These are phyloP conservation scores for Cynaeus angustus DNA, from an alignment of 2,888 invertebrate genomes.

Conservation along the genomic window DNA sequence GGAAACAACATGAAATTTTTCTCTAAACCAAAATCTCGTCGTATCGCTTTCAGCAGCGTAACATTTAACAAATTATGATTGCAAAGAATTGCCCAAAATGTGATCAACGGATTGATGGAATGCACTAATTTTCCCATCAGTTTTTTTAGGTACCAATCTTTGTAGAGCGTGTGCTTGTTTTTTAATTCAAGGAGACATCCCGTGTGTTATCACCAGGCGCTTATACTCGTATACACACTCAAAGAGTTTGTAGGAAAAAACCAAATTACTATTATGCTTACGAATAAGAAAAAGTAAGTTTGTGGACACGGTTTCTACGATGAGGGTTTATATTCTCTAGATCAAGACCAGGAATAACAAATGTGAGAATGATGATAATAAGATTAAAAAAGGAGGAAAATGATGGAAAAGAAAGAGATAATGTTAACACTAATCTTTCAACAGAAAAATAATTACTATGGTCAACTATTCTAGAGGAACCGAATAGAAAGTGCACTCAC, in stretches of 20 bases:
- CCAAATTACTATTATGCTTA: slow-evolving; percentile 89
- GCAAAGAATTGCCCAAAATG: slow-evolving; percentile 66
- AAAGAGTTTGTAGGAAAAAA: slow-evolving; percentile 83
- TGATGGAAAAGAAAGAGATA: slow-evolving; percentile 70
- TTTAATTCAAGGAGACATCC: slow-evolving; percentile 79
- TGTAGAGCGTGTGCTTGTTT: slow-evolving; percentile 88
- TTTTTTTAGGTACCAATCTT: slow-evolving; percentile 85
- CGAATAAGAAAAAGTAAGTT: slow-evolving; percentile 80
- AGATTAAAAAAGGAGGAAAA: slow-evolving; percentile 67
- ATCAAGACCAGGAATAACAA: slow-evolving; percentile 71
- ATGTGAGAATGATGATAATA: slow-evolving; percentile 74
- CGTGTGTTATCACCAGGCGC: slow-evolving; percentile 73
- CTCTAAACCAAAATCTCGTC: too few relatives aligned
- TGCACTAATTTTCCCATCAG: slow-evolving; percentile 2
- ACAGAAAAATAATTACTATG: slow-evolving; percentile 83
- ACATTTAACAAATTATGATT: slow-evolving; percentile 59
- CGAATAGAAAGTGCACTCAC: slow-evolving; percentile 86
- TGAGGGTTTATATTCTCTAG: slow-evolving; percentile 55
- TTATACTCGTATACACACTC: slow-evolving; percentile 78
- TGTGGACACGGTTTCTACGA: not conserved
- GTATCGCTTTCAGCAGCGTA: too few relatives aligned
- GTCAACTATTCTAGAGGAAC: slow-evolving; percentile 83
- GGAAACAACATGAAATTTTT: too few relatives aligned
- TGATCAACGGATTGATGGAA: slow-evolving; percentile 62
- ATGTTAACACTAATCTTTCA: slow-evolving; percentile 69